Base-by-base conservation (phyloP, 64 coral and sea anemone species). In the Porites lutea region DNA sequence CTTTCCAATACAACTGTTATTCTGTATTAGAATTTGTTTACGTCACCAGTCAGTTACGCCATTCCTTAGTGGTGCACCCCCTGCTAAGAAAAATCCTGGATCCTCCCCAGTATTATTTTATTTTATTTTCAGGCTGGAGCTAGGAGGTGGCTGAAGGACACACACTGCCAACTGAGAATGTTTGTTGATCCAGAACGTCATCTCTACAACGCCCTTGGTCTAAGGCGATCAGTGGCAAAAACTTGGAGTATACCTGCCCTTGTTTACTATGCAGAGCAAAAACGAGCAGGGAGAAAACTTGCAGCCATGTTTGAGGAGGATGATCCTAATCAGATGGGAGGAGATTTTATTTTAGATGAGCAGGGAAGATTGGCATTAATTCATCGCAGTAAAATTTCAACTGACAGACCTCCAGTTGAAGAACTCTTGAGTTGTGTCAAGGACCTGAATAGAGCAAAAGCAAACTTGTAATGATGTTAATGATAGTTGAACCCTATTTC, bases 241-340 rank as follows among this genome's bases (percentile, higher is more conserved):
- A 79, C 79, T 3, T 99, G 94, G 94, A 82, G 79, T 0, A 91
- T 87, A 62, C 51, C 75, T 65, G 53, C 91, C 51, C 77, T 99
- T 54, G 58, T 86, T 77, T 99, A 88, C 78, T 99, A 99, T 71
- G 94, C 97, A 43, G 97, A 99, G 65, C 88, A 99, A 52, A 85
- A 93, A 83, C 55, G 88, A 49, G 90, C 91, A 72, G 94, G 94
- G 2, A 90, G 92, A 45, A 77, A 87, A 45, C 73, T 99, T 59
- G 59, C 89, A 14, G 65, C 69, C 2, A 54, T 87, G 54, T 83
- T 96, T 23, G 92, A 99, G n/a, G 92, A 89, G 50, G 97, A 99
- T 68, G 97, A 99, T 49, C 91, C 89, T 3, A 88, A 83, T 46
- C 97, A 99, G 57, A 93, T 99, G 87, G 97, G 94, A 10, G 97